These are phyloP conservation scores for Condylura cristata DNA, from an alignment of 2,113 vertebrate genomes.

Conservation along the genomic window DNA sequence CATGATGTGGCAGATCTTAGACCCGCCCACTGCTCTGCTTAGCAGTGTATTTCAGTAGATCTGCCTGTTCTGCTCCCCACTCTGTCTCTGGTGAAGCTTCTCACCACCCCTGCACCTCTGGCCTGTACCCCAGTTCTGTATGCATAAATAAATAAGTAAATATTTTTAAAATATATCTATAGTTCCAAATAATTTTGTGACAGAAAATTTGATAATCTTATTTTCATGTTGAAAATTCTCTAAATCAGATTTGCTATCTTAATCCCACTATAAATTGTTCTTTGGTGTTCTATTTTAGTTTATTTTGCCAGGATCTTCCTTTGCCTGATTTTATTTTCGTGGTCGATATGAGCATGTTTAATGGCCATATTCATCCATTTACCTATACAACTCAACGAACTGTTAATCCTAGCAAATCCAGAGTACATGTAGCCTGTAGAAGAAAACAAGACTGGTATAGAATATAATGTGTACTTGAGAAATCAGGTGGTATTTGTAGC, in stretches of 20 bases:
- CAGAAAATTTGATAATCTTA: background rate
- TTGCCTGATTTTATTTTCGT: background rate
- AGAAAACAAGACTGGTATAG: background rate
- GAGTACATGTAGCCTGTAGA: background rate
- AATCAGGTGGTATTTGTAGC: background rate
- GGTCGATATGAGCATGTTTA: background rate
- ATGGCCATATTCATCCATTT: background rate
- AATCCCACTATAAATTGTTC: background rate
- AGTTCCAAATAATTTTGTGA: background rate
- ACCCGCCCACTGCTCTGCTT: too few species aligned
- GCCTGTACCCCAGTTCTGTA: too few species aligned
- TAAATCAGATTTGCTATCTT: background rate
- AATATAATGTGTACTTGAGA: background rate
- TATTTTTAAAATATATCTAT: background rate
- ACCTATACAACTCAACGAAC: background rate
- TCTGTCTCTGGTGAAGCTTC: too few species aligned
- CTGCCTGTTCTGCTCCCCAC: too few species aligned
- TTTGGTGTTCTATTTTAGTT: background rate
- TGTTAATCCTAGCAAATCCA: background rate
- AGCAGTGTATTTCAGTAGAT: too few species aligned
- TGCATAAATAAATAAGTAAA: too few species aligned
- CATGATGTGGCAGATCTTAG: too few species aligned
- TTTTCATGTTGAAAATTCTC: background rate
- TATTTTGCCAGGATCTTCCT: background rate
- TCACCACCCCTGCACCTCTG: too few species aligned